These are phyloP conservation scores for Drosophila paulistorum DNA, from an alignment of 1,140 invertebrate species.

Conservation along the genomic window DNA sequence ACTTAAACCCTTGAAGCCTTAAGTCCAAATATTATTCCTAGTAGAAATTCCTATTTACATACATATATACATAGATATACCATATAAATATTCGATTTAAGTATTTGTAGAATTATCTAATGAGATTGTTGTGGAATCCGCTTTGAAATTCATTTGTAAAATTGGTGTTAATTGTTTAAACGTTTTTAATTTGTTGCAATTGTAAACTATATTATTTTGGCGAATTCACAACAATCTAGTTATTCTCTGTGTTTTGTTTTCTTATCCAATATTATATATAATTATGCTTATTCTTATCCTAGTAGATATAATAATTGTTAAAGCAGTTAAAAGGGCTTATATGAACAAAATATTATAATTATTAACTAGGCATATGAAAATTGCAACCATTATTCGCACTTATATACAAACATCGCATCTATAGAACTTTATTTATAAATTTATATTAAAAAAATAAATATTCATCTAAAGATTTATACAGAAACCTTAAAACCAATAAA, in stretches of 20 bases:
- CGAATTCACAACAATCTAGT: not conserved
- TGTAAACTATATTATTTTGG: not conserved
- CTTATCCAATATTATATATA: slow-evolving; percentile 45
- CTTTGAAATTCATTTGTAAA: not conserved
- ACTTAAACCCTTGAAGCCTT: not conserved
- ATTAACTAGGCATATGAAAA: slow-evolving; percentile 4
- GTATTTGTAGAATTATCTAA: not conserved
- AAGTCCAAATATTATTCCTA: slow-evolving; percentile 7
- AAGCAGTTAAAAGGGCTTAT: slow-evolving; percentile 35
- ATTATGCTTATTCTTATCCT: slow-evolving; percentile 20
- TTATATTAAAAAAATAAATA: not conserved
- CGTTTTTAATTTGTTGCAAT: not conserved
- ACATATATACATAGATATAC: not conserved
- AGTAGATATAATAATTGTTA: slow-evolving; percentile 33
- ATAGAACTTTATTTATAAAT: not conserved
- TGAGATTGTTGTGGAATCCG: not conserved
- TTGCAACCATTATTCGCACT: not conserved
- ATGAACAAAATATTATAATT: slow-evolving; percentile 38
- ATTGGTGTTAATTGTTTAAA: too few species aligned
- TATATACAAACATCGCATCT: not conserved
- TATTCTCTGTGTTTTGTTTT: slow-evolving; percentile 25
- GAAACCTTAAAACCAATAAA: not conserved
- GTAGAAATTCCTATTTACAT: slow-evolving; percentile 7
- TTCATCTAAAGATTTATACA: not conserved
- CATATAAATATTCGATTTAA: not conserved